Conservation (phyloP, 2,797 vertebrate genomes). For the Ptychadena robeensis region DNA sequence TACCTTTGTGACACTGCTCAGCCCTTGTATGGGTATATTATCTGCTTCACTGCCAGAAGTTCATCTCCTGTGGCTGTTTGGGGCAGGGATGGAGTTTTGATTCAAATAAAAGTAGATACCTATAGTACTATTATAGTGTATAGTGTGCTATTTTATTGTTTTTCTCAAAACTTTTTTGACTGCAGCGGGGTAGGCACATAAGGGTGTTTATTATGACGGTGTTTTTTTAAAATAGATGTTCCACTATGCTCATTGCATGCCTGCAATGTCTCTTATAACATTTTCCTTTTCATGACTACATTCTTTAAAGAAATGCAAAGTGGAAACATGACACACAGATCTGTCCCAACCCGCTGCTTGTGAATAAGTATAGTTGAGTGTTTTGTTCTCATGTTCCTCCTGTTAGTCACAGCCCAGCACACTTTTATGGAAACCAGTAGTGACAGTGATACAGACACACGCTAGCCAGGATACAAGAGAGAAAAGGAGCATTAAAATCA, state of each 20-base stretch:
- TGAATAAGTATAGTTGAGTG: slow-evolving; percentile 12
- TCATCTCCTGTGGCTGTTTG: too few relatives aligned
- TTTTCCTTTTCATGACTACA: not conserved
- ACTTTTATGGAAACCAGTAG: slow-evolving; percentile 10
- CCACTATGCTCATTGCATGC: not conserved
- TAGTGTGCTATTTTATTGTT: too few relatives aligned
- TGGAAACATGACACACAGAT: slow-evolving; percentile 19
- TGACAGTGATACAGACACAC: slow-evolving; percentile 4
- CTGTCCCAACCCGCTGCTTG: slow-evolving; percentile 33
- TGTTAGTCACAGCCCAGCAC: slow-evolving; percentile 11
- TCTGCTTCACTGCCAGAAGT: too few relatives aligned
- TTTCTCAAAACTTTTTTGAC: not conserved
- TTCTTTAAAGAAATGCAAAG: not conserved
- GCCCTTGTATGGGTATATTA: too few relatives aligned
- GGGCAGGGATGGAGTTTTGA: too few relatives aligned
- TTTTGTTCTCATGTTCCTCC: not conserved
- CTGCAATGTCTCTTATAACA: not conserved
- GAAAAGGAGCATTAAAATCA: not conserved
- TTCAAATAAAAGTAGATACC: too few relatives aligned
- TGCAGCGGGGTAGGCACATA: not conserved
- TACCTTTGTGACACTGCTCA: too few relatives aligned
- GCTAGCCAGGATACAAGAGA: not conserved
- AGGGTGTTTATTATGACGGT: not conserved
- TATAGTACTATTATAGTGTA: too few relatives aligned
- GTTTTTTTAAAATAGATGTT: not conserved